These are phyloP conservation scores for Tympanuchus pallidicinctus DNA, from an alignment of 2,113 vertebrate species.

Conservation along the genomic window DNA sequence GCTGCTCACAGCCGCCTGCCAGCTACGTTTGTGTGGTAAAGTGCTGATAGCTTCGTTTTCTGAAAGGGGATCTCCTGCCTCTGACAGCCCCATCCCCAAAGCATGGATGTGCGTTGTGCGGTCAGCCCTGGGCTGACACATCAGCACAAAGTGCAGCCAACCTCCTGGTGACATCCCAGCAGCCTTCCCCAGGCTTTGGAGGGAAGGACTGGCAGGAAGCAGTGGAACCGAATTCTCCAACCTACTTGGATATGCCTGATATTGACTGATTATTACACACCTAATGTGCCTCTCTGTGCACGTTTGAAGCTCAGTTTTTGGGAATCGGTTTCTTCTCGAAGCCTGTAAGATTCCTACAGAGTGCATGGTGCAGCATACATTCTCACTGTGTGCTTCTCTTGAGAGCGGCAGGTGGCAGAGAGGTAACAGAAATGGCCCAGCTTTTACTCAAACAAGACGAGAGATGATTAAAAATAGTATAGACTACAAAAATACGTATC, in stretches of 20 bases:
- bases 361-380: accelerated
- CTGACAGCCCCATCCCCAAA: no score
- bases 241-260: neutral
- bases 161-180: neutral
- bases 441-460: neutral
- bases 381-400: neutral
- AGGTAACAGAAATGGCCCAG: neutral
- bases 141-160: neutral
- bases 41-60: constrained; percentile 57
- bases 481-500: neutral
- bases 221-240: neutral
- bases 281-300: neutral
- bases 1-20: neutral
- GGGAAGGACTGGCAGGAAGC: neutral
- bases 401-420: neutral
- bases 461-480: neutral
- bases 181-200: accelerated
- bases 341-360: neutral
- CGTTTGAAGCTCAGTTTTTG: neutral
- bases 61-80: constrained; percentile 16
- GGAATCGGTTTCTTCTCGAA: neutral
- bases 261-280: neutral
- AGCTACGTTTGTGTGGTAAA: constrained; percentile 19
- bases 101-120: neutral
- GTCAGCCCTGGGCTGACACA: neutral